phyloP scores from a whole-genome alignment of 2,888 invertebrate genomes.

The Drosophila pseudotakahashii region DNA sequence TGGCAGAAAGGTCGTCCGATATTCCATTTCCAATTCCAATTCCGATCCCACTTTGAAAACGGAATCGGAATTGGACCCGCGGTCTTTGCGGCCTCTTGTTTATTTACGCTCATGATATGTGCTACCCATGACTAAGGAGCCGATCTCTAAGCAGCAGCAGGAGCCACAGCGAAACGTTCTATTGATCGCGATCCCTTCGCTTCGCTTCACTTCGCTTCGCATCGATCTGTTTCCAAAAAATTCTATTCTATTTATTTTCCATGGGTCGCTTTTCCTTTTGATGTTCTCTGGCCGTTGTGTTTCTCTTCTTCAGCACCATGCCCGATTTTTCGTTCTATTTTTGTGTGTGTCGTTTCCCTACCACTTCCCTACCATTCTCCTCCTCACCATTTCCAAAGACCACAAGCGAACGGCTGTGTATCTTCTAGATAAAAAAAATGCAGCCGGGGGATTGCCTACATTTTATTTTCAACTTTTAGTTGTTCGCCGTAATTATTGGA shows the following conservation, averaged over 20 bases:
- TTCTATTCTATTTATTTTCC: slow-evolving; percentile 68
- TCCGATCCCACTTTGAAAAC: slow-evolving; percentile 18
- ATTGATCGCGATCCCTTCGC: slow-evolving; percentile 51
- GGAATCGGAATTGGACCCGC: neutral
- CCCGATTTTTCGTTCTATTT: slow-evolving; percentile 72
- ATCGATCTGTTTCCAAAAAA: slow-evolving; percentile 57
- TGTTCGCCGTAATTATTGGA: slow-evolving; percentile 64
- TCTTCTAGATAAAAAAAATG: slow-evolving; percentile 69
- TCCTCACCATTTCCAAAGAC: slow-evolving; percentile 37
- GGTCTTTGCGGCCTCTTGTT: slow-evolving; percentile 21
- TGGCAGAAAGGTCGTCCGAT: slow-evolving; percentile 59
- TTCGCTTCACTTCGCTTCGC: slow-evolving; percentile 5
- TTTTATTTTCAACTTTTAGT: slow-evolving; percentile 52
- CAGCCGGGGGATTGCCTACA: slow-evolving; percentile 64
- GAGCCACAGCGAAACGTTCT: slow-evolving; percentile 31
- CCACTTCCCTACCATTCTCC: slow-evolving; percentile 23
- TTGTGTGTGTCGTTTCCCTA: slow-evolving; percentile 60
- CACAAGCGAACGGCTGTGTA: slow-evolving; percentile 68
- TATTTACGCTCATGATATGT: slow-evolving; percentile 50
- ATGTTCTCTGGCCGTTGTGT: slow-evolving; percentile 57
- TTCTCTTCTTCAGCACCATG: slow-evolving; percentile 31
- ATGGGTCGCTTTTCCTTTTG: slow-evolving; percentile 67
- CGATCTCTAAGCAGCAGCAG: slow-evolving; percentile 13
- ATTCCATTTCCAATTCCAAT: slow-evolving; percentile 23
- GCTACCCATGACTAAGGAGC: slow-evolving; percentile 37